Conservation (phyloP, 92 coral and sea anemone genomes). For the Phenganax marumi region DNA sequence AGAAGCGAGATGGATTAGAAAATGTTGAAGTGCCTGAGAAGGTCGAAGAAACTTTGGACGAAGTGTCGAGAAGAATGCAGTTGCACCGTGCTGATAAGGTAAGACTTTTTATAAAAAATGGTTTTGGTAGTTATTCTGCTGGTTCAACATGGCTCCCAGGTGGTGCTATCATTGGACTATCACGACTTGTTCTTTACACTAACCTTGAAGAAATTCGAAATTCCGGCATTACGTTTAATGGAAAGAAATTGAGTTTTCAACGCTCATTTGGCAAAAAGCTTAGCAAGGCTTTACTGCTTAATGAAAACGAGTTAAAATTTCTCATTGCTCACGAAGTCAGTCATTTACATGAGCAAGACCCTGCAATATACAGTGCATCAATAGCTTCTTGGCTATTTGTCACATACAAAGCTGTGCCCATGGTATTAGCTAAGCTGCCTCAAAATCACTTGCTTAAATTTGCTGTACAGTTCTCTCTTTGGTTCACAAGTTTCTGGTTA, state of each 20-base stretch:
- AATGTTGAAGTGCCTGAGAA: conserved; percentile 62
- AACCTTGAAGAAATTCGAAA: conserved; percentile 65
- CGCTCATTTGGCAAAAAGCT: conserved; percentile 69
- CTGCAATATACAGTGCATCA: conserved; percentile 58
- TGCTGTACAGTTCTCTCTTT: conserved; percentile 31
- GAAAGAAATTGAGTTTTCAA: conserved; percentile 61
- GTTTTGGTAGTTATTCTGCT: conserved; percentile 76
- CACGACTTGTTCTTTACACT: conserved; percentile 74
- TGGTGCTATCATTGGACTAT: conserved; percentile 90
- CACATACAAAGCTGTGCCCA: conserved; percentile 70
- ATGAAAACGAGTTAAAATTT: conserved; percentile 78
- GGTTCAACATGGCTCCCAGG: conserved; percentile 89
- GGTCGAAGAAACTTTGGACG: conserved; percentile 56
- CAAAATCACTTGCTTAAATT: conserved; percentile 59
- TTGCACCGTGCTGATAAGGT: conserved; percentile 62
- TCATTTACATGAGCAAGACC: conserved; percentile 68
- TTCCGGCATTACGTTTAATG: conserved; percentile 64
- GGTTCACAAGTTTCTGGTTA: conserved; percentile 64
- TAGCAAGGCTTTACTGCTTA: conserved; percentile 66
- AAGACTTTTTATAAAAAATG: conserved; percentile 72
- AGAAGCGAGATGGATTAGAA: conserved; percentile 15
- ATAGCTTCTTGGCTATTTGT: conserved; percentile 80
- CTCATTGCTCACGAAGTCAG: conserved; percentile 83
- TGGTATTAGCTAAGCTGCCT: conserved; percentile 60
- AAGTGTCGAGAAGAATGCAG: conserved; percentile 67